A percentile compares a stretch with the other conserved stretches of the same genome.
Conservation (phyloP, 2,113 vertebrate species). For the Urocolius indicus region DNA sequence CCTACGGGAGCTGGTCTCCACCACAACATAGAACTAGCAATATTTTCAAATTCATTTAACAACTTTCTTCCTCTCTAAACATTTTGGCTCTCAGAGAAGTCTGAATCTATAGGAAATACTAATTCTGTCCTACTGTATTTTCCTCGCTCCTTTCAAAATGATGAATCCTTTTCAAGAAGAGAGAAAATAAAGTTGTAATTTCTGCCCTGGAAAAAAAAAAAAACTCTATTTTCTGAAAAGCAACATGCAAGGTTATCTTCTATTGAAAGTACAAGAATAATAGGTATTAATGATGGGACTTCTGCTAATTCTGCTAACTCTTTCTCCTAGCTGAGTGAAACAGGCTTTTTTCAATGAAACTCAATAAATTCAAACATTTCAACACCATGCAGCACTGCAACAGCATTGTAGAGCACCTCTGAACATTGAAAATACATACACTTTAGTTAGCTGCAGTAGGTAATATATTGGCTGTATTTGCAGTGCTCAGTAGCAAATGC, state of each 20-base stretch:
- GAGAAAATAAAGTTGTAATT: neutral
- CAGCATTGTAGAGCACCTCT: neutral
- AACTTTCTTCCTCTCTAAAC: neutral
- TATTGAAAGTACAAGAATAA: neutral
- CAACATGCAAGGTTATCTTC: neutral
- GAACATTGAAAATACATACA: neutral
- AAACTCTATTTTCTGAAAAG: constrained; percentile 8
- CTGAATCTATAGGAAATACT: neutral
- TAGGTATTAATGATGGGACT: constrained; percentile 28
- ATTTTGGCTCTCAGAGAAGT: neutral
- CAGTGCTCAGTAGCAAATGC: neutral
- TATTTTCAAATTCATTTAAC: neutral
- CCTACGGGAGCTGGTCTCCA: neutral
- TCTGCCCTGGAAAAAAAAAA: constrained; percentile 7
- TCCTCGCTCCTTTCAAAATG: neutral
- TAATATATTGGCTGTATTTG: neutral
- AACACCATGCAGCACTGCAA: neutral
- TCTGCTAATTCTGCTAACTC: constrained; percentile 27
- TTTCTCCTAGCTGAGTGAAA: neutral
- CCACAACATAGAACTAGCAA: neutral
- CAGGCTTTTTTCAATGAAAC: neutral
- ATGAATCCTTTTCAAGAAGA: neutral
- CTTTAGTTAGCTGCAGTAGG: neutral
- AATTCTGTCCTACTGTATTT: neutral
- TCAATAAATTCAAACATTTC: neutral